Conservation (phyloP, 1,140 invertebrate species). For the Drosophila equinoxialis region DNA sequence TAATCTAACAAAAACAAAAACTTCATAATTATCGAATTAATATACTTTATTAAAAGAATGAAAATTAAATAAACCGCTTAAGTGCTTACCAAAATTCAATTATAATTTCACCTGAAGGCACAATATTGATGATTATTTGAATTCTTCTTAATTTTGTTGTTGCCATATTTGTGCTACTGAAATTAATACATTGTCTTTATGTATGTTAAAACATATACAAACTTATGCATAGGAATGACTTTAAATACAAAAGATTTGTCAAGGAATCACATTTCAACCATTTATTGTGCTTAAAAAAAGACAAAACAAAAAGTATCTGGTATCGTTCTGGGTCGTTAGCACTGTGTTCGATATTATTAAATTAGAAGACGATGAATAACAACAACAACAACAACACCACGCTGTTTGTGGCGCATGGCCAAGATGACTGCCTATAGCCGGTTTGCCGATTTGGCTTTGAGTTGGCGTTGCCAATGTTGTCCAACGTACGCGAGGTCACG, state of each 20-base stretch:
- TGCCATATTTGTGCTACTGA: slow-evolving; percentile 18
- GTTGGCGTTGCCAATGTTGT: slow-evolving; percentile 11
- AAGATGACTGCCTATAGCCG: slow-evolving; percentile 52
- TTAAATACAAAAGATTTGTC: slow-evolving; percentile 23
- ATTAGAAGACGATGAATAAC: slow-evolving; percentile 53
- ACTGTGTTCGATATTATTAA: slow-evolving; percentile 59
- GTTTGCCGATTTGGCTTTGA: slow-evolving; percentile 32
- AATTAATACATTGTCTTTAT: not conserved
- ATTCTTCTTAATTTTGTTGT: not conserved
- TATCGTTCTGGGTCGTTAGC: slow-evolving; percentile 47
- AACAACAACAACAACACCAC: slow-evolving; percentile 20
- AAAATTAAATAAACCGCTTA: not conserved
- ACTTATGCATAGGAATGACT: slow-evolving; percentile 12
- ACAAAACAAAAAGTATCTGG: slow-evolving; percentile 40
- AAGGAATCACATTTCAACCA: slow-evolving; percentile 26
- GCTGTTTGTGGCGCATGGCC: slow-evolving; percentile 61
- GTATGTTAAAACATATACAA: not conserved
- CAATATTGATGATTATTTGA: not conserved
- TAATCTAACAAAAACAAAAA: not conserved
- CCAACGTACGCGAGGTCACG: slow-evolving; percentile 44
- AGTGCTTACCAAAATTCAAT: slow-evolving; percentile 13
- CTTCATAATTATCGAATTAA: not conserved
- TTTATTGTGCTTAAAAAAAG: slow-evolving; percentile 19
- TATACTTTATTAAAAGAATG: not conserved
- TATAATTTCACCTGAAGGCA: not conserved